These are phyloP conservation scores for Andrena flavipes DNA, from an alignment of 2,888 invertebrate species.

Conservation along the genomic window DNA sequence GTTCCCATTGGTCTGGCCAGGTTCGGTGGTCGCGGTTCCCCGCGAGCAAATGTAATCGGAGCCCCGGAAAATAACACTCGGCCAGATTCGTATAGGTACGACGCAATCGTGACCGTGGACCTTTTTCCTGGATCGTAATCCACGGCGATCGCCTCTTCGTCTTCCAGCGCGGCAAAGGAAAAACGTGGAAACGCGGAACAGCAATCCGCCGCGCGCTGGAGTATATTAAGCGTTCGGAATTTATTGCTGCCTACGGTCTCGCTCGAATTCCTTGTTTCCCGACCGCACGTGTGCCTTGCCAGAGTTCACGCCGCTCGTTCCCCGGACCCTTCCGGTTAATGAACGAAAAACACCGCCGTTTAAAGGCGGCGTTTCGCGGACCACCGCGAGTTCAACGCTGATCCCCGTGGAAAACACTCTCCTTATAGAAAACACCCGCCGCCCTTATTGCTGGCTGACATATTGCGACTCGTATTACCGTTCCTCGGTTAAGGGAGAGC, in stretches of 20 bases:
- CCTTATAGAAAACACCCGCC: slow-evolving; percentile 60
- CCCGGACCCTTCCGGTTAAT: slow-evolving; percentile 63
- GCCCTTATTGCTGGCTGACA: slow-evolving; percentile 48
- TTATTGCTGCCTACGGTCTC: slow-evolving; percentile 76
- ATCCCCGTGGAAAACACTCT: slow-evolving; percentile 19
- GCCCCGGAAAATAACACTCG: slow-evolving; percentile 66
- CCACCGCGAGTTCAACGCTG: not conserved
- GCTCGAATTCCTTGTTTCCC: slow-evolving; percentile 68
- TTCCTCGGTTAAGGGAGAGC: slow-evolving; percentile 6
- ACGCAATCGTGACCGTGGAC: slow-evolving; percentile 50
- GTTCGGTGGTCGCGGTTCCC: slow-evolving; percentile 65
- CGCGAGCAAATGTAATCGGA: slow-evolving; percentile 72
- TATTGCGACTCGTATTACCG: slow-evolving; percentile 48
- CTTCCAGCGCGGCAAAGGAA: not conserved
- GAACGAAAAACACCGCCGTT: slow-evolving; percentile 70
- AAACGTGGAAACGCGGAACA: slow-evolving; percentile 34
- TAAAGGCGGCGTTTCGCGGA: slow-evolving; percentile 36
- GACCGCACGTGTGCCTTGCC: slow-evolving; percentile 48
- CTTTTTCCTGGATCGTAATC: slow-evolving; percentile 56
- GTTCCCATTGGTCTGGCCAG: not conserved
- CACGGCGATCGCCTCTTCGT: slow-evolving; percentile 8
- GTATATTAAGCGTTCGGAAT: slow-evolving; percentile 80
- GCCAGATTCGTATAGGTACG: slow-evolving; percentile 39
- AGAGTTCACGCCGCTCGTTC: not conserved
- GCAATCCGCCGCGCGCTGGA: slow-evolving; percentile 35